Conservation (phyloP, 2,797 vertebrate genomes). For the Pterois miles region DNA sequence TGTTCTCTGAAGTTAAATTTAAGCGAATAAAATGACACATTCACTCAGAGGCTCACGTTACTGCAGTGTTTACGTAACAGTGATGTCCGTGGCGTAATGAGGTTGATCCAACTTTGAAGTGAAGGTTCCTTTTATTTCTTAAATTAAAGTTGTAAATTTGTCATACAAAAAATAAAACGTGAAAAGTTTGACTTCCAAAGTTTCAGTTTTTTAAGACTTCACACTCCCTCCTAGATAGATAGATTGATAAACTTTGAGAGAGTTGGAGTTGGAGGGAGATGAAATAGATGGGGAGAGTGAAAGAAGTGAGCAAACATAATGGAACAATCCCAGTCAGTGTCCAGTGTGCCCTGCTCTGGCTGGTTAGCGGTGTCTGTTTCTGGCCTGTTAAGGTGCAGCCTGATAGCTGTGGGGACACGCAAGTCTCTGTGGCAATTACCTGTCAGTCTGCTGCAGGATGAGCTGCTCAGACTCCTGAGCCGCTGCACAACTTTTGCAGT, state of each 20-base stretch:
- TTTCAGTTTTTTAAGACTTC: background rate
- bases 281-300: constrained; percentile 4
- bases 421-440: constrained; percentile 72
- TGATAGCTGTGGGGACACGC: constrained; percentile 62
- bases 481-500: constrained; percentile 24
- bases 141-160: too few species aligned
- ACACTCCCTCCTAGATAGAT: background rate
- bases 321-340: constrained; percentile 42
- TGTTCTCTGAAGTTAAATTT: background rate
- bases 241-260: background rate
- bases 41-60: too few species aligned
- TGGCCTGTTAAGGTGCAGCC: constrained; percentile 44
- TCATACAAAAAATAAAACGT: background rate
- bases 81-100: too few species aligned
- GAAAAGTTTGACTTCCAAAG: background rate
- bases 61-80: too few species aligned
- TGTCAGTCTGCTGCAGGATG: constrained; percentile 51
- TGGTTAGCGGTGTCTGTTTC: constrained; percentile 27
- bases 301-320: constrained; percentile 30
- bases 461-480: constrained; percentile 25
- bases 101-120: too few species aligned
- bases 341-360: constrained; percentile 23
- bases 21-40: too few species aligned
- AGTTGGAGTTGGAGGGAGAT: background rate
- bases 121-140: too few species aligned